Percentiles rank a stretch among this genome's conserved stretches.
Evolutionary conservation across 2,113 vertebrate species (phyloP).

Genomic region (Grantiella picta): DNA sequence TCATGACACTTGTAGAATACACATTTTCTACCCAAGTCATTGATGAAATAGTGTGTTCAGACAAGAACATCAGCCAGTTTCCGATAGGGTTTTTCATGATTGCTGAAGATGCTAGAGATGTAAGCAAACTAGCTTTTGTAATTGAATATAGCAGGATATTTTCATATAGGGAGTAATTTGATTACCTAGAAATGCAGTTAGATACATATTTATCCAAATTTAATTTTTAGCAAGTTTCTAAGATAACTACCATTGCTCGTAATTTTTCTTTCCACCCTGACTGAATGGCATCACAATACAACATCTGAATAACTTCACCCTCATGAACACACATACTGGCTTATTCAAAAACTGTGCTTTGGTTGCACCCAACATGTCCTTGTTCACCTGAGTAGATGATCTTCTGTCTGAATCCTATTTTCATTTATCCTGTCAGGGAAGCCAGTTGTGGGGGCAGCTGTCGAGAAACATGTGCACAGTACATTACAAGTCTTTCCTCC

Average conservation of each 20-base stretch:
- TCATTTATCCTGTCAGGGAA: background rate
- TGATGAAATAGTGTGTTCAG: background rate
- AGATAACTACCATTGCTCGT: background rate
- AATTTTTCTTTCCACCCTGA: background rate
- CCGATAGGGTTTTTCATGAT: background rate
- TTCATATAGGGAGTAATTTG: background rate
- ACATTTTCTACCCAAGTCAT: background rate
- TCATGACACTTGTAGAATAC: background rate
- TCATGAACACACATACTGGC: background rate
- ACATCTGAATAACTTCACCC: background rate
- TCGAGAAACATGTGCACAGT: accelerated
- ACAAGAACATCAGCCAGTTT: background rate
- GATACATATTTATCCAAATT: background rate
- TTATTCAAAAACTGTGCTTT: background rate
- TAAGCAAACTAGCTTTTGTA: background rate
- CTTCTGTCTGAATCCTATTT: background rate
- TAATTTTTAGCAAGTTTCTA: background rate
- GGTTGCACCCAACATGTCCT: background rate
- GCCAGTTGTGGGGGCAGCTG: background rate
- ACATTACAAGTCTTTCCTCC: background rate
- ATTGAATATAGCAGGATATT: background rate
- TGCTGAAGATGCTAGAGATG: background rate
- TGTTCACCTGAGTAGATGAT: background rate
- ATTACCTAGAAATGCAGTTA: background rate
- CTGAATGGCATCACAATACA: background rate